Percentiles rank a stretch among this genome's conserved stretches.
These are phyloP conservation scores for Drosophila eugracilis DNA, from an alignment of 1,140 invertebrate species.

Conservation along the genomic window DNA sequence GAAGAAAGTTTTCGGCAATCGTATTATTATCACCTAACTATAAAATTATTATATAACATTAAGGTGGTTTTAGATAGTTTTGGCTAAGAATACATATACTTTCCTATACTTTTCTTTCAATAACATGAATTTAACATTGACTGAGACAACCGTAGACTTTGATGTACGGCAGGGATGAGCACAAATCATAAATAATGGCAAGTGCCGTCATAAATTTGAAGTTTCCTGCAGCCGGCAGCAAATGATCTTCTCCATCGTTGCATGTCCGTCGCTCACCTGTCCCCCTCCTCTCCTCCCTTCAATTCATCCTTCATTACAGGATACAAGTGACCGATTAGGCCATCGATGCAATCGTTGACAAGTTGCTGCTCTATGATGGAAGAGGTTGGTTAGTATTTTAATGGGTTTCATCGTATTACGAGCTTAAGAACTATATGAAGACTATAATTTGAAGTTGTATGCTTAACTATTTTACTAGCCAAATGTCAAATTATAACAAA, in stretches of 20 bases:
- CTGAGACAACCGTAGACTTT: slow-evolving; percentile 64
- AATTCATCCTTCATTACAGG: not conserved
- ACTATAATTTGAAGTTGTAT: too few species aligned
- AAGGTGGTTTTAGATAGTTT: too few species aligned
- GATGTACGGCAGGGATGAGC: slow-evolving; percentile 72
- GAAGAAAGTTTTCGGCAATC: slow-evolving; percentile 5
- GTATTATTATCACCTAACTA: not conserved
- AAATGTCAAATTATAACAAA: too few species aligned
- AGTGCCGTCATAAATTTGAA: slow-evolving; percentile 79
- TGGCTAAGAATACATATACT: not conserved
- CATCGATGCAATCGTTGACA: too few species aligned
- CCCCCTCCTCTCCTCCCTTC: not conserved
- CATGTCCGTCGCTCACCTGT: slow-evolving; percentile 34
- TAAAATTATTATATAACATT: too few species aligned
- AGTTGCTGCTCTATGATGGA: not conserved
- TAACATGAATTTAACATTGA: slow-evolving; percentile 62
- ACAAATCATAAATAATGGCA: slow-evolving; percentile 78
- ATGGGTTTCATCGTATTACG: too few species aligned
- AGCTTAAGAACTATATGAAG: too few species aligned
- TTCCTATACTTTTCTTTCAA: too few species aligned
- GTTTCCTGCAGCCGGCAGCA: slow-evolving; percentile 65
- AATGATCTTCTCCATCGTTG: slow-evolving; percentile 52
- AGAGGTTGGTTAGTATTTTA: not conserved
- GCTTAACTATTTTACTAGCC: too few species aligned
- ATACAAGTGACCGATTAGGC: not conserved